Base-by-base conservation (phyloP, 2,113 vertebrate genomes). In the Oreotrochilus melanogaster region DNA sequence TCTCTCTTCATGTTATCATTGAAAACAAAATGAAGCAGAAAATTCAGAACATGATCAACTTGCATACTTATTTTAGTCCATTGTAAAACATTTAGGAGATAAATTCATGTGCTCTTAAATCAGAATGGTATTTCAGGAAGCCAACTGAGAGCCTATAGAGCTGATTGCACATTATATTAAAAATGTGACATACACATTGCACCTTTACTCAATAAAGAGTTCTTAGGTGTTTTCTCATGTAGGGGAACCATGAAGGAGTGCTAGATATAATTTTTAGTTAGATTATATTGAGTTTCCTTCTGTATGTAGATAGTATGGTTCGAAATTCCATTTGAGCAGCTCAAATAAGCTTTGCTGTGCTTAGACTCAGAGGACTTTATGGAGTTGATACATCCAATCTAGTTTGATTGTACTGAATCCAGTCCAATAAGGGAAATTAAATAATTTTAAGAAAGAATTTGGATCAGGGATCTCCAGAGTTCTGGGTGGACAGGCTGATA, bases 21-120 rank as follows among this genome's bases (percentile, higher is more conserved):
- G 85, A 94, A 96, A 96, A 66, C 78, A 92, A 76, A 94, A 85
- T 62, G 67, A 93, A 96, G 86, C 17, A 24, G 56, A 64, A 75
- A 89, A 74, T 74, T 88, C 33, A 56, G 67, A 61, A 35, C 56
- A 47, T 0, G 0, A 42, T 86, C 60, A 86, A 42, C 65, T 65
- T 45, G 25, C 15, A 4, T 62, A n/a, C 45, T 87, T 81, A 47
- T 45, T 93, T 85, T 43, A 80, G 69, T 76, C 64, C 18, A 27
- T 51, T 88, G 64, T 66, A 51, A 80, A 71, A 67, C 84, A 78
- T 66, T 74, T 57, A 91, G 24, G 48, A 88, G 72, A 53, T 80
- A 86, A 88, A 90, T 87, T 37, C 61, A 71, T 2, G 1, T 61
- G 35, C 30, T 94, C 45, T 78, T 95, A 79, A 78, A 91, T 71